phyloP scores from a whole-genome alignment of 2,888 invertebrate species.

The Bugulina stolonifera region DNA sequence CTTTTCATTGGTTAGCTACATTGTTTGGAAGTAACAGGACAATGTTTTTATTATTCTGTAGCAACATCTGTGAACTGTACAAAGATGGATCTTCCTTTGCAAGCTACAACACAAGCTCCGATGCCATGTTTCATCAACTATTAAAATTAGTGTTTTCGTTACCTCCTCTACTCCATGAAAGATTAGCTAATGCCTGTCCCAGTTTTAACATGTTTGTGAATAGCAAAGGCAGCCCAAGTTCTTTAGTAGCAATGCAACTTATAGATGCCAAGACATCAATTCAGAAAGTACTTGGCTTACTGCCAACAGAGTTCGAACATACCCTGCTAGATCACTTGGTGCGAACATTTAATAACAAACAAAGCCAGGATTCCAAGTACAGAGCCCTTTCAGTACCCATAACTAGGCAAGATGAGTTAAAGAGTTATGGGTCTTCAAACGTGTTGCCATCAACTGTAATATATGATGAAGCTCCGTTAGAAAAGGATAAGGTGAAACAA shows the following conservation, averaged over 20 bases:
- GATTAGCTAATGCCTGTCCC: slow-evolving; percentile 7
- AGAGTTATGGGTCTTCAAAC: no score
- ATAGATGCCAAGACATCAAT: neutral
- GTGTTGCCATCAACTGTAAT: no score
- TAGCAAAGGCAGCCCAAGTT: neutral
- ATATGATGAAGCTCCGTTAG: neutral
- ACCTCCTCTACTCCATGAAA: neutral
- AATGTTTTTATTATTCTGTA: no score
- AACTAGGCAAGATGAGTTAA: no score
- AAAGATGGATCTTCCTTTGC: neutral
- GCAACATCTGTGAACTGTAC: neutral
- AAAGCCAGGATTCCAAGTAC: no score
- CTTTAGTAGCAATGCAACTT: neutral
- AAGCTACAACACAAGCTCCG: neutral
- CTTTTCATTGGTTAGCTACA: no score
- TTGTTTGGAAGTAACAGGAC: no score
- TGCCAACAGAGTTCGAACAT: slow-evolving; percentile 11
- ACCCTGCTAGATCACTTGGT: neutral
- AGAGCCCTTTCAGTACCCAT: neutral
- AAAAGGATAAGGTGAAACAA: neutral
- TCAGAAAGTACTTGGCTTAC: neutral
- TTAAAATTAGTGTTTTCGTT: slow-evolving; percentile 19
- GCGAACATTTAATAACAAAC: neutral
- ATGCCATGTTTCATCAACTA: neutral
- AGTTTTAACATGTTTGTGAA: neutral